Evolutionary conservation across 2,113 vertebrate species (phyloP).

Genomic region (Ceyx margarethae): DNA sequence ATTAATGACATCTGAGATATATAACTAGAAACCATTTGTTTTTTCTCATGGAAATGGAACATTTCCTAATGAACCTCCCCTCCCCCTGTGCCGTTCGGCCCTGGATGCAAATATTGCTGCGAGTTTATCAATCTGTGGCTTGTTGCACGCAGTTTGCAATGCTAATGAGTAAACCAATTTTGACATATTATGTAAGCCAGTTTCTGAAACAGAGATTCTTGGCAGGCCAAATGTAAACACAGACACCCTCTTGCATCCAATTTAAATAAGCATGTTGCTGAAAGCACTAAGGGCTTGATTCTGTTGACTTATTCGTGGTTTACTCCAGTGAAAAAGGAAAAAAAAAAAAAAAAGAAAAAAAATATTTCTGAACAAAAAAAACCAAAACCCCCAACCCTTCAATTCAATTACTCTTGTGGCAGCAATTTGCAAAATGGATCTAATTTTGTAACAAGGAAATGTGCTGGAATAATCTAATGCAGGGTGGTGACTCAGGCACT

Average conservation of each 20-base stretch:
- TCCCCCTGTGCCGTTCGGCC: constrained; percentile 35
- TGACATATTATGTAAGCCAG: constrained; percentile 68
- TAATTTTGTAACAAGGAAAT: constrained; percentile 18
- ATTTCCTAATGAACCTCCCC: constrained; percentile 51
- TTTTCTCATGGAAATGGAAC: constrained; percentile 34
- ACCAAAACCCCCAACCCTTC: not conserved
- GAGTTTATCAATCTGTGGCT: constrained; percentile 56
- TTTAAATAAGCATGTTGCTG: constrained; percentile 63
- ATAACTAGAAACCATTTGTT: constrained; percentile 42
- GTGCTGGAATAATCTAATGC: constrained; percentile 30
- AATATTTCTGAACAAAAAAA: not conserved
- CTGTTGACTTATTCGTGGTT: constrained; percentile 54
- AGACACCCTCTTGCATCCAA: constrained; percentile 63
- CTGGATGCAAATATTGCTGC: constrained; percentile 55
- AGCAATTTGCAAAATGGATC: constrained; percentile 33
- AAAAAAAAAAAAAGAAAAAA: not conserved
- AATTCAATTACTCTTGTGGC: constrained; percentile 11
- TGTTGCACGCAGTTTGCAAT: constrained; percentile 64
- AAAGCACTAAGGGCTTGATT: constrained; percentile 57
- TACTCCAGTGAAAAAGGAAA: not conserved
- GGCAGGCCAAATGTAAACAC: constrained; percentile 71
- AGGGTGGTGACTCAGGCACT: constrained; percentile 9
- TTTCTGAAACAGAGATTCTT: constrained; percentile 71
- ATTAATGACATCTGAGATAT: constrained; percentile 16
- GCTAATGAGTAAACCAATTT: constrained; percentile 71